phyloP scores from a whole-genome alignment of 1,140 invertebrate genomes.

The Caenorhabditis latens region DNA sequence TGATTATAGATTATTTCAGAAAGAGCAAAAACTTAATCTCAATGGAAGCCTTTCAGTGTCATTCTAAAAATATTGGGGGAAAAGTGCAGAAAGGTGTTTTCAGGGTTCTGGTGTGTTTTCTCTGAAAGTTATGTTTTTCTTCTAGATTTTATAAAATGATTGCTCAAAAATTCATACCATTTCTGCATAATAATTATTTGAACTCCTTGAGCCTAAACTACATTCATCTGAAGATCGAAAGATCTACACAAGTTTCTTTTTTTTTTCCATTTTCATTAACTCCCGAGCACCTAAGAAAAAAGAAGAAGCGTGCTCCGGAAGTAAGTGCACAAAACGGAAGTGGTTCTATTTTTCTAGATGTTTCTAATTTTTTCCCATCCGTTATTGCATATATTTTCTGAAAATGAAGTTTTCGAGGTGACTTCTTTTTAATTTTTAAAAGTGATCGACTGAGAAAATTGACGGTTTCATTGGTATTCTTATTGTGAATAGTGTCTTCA shows the following conservation, averaged over 20 bases:
- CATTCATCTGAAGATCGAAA: background rate
- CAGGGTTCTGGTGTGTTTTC: too few species aligned
- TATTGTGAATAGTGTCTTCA: background rate
- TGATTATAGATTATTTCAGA: background rate
- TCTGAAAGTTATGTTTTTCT: too few species aligned
- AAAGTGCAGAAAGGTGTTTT: too few species aligned
- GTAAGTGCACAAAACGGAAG: background rate
- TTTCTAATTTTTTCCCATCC: too few species aligned
- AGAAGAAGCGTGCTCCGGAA: background rate
- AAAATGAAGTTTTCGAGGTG: too few species aligned
- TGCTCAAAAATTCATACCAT: too few species aligned
- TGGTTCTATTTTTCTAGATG: background rate
- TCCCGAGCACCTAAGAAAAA: background rate
- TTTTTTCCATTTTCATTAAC: slow-evolving; percentile 27
- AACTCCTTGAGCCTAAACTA: background rate
- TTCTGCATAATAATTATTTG: background rate
- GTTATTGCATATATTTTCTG: too few species aligned
- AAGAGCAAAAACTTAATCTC: background rate
- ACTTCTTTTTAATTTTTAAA: background rate
- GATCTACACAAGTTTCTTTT: background rate
- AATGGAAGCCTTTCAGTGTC: too few species aligned
- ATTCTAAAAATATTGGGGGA: too few species aligned
- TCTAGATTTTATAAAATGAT: too few species aligned
- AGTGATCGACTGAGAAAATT: background rate
- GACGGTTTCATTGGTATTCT: background rate